Evolutionary conservation across 2,113 vertebrate species (phyloP), one percentile per base, ranked within the genome.

Genomic region (Desmodus rotundus): DNA sequence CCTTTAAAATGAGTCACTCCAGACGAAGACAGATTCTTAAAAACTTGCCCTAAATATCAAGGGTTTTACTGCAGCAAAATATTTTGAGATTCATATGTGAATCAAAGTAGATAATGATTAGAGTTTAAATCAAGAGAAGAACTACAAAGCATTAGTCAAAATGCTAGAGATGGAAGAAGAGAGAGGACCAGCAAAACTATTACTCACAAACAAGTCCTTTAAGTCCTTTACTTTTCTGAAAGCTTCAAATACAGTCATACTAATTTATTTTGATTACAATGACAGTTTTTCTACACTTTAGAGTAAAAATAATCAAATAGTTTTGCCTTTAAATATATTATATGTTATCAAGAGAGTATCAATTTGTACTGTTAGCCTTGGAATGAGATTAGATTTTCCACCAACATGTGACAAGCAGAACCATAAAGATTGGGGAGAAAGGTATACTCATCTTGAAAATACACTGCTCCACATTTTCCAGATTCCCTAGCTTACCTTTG

Each of bases 31-130:
- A 93, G 26, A 89, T 89, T 68, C 83, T 95, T 96, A 95, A 91
- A 91, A 96, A 70, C 12, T 91, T 87, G 13, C 16, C 82, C 82
- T 88, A 93, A 97, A 94, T 88, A 97, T 36, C 67, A 70, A 92
- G 58, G 54, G 20, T 70, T 93, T 89, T 92, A 92, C 85, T 95
- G 95, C 33, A 86, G 38, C 43, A 89, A 97, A 73, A 52, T 65
- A 31, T 50, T 87, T 93, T 92, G 43, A 88, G 45, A 94, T 78
- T 93, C 22, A 7, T 80, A 50, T 92, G 67, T 82, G 54, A 83
- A 77, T 88, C 85, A 92, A 81, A 85, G 54, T 33, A 68, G 61
- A 47, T 82, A 94, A 91, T 77, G 74, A 91, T 56, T 45, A 80
- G 26, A 91, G 20, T 92, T 95, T 89, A 91, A 94, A 87, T 88